Evolutionary conservation across 2,113 vertebrate genomes (phyloP).

Genomic region (Casuarius casuarius): DNA sequence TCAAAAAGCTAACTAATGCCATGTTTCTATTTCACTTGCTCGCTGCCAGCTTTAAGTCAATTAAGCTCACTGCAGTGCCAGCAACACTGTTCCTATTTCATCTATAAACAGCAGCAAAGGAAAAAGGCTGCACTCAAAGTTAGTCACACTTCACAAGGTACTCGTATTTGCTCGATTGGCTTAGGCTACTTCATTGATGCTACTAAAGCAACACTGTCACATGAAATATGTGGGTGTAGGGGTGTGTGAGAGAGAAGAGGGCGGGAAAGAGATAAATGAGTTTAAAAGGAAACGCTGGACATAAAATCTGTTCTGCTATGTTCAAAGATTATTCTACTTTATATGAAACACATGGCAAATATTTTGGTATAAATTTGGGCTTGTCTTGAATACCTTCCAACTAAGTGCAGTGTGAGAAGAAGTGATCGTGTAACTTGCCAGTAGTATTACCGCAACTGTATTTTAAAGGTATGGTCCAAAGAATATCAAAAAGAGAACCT

Average conservation of each 20-base stretch:
- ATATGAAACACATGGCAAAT: conserved; percentile 32
- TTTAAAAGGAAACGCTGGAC: neutral
- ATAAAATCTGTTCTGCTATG: neutral
- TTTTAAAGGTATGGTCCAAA: neutral
- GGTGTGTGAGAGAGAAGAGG: neutral
- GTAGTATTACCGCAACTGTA: neutral
- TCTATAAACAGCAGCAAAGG: conserved; percentile 49
- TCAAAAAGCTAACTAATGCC: conserved; percentile 56
- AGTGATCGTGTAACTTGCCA: neutral
- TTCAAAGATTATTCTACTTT: neutral
- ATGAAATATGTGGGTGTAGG: neutral
- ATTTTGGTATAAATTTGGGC: conserved; percentile 40
- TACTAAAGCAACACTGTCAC: neutral
- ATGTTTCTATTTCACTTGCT: conserved; percentile 59
- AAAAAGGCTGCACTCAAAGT: neutral
- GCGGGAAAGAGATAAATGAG: neutral
- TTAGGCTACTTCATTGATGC: conserved; percentile 3
- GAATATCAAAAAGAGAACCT: neutral
- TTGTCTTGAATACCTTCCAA: conserved; percentile 20
- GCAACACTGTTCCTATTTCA: conserved; percentile 38
- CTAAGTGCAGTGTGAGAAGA: neutral
- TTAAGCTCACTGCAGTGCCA: neutral
- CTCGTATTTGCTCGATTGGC: conserved; percentile 42
- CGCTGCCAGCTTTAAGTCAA: conserved; percentile 34
- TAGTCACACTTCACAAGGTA: conserved; percentile 49